phyloP scores from a whole-genome alignment of 2,888 invertebrate genomes.

The Lasioglossum oenotherae region DNA sequence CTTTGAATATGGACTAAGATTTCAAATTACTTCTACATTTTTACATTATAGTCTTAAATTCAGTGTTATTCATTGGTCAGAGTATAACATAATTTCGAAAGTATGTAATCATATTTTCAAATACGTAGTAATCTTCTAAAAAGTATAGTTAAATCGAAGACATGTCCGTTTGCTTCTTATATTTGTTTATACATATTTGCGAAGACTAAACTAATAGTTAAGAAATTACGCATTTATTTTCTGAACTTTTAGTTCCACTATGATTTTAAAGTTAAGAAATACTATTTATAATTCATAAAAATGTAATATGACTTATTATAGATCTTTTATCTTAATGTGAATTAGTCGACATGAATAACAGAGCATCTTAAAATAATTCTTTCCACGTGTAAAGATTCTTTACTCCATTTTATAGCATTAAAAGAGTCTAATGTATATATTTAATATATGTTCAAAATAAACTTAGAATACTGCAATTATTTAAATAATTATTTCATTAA shows the following conservation, averaged over 20 bases:
- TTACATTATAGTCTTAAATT: conserved; percentile 10
- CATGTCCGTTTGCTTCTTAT: background rate
- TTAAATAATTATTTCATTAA: conserved; percentile 5
- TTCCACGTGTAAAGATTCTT: background rate
- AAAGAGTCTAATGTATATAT: background rate
- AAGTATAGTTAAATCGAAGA: background rate
- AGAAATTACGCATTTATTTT: background rate
- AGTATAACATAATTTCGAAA: conserved; percentile 1
- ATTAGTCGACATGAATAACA: conserved; percentile 13
- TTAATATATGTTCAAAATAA: background rate
- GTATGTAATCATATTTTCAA: background rate
- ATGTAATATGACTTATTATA: conserved; percentile 5
- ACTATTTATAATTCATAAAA: conserved; percentile 1
- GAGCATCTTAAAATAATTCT: conserved; percentile 1
- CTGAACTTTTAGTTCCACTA: background rate
- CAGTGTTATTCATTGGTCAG: background rate
- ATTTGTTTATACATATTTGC: background rate
- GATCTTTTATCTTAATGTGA: conserved; percentile 11
- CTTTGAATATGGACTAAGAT: background rate
- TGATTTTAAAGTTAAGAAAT: background rate
- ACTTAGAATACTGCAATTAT: conserved; percentile 10
- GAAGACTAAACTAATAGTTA: conserved; percentile 9
- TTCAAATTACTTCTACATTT: background rate
- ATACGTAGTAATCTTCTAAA: conserved; percentile 3
- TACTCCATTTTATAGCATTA: background rate